A percentile compares a stretch with the other conserved stretches of the same genome.
Evolutionary conservation across 2,113 vertebrate species (phyloP).

Genomic region (Orcinus orca): DNA sequence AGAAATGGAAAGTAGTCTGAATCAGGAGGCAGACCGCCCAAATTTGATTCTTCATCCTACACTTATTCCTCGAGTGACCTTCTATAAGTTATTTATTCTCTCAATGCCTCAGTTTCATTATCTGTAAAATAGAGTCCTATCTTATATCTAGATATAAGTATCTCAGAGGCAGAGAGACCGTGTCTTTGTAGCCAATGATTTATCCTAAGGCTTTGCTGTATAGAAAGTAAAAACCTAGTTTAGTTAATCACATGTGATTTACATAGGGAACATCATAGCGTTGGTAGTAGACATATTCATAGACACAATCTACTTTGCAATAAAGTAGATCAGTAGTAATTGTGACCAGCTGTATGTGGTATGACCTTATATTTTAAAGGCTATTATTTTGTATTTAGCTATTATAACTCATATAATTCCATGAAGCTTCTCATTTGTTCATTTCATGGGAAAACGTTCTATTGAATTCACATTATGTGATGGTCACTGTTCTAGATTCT

Average conservation of each 20-base stretch:
- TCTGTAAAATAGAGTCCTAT: neutral
- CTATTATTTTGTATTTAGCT: neutral
- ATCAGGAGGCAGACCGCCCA: neutral
- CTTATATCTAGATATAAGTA: neutral
- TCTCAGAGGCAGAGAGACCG: neutral
- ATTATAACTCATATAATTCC: neutral
- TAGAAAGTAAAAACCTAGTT: neutral
- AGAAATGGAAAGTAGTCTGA: neutral
- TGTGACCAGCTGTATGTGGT: neutral
- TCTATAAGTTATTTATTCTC: neutral
- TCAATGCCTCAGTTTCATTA: neutral
- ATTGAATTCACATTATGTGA: neutral
- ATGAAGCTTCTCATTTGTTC: neutral
- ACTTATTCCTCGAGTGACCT: neutral
- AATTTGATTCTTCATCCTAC: neutral
- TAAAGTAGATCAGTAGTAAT: neutral
- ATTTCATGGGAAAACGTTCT: neutral
- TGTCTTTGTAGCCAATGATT: neutral
- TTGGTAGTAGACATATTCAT: neutral
- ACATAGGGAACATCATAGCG: neutral
- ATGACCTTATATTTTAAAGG: neutral
- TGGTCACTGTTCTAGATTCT: neutral
- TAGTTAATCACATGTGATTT: neutral
- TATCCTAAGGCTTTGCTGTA: neutral
- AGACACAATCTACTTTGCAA: neutral